These are phyloP conservation scores for Leptocoma aspasia DNA, from an alignment of 2,113 vertebrate species.

Conservation along the genomic window DNA sequence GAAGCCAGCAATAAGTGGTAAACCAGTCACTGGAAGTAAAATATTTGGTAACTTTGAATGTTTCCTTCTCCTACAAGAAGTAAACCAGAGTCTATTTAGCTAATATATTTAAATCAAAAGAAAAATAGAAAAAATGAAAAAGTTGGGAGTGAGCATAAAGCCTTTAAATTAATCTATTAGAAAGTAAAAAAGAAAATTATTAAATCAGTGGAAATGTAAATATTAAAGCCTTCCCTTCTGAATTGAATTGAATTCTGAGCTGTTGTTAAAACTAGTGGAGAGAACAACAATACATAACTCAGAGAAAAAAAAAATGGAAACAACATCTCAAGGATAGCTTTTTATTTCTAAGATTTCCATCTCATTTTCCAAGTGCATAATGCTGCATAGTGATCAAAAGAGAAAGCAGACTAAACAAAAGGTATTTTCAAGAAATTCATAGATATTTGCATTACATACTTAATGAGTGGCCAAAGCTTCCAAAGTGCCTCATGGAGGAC, in stretches of 20 bases:
- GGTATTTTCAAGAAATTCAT: neutral
- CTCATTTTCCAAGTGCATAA: conserved; percentile 31
- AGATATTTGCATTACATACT: conserved; percentile 10
- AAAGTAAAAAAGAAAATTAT: conserved; percentile 2
- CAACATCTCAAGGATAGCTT: neutral
- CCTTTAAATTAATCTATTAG: conserved; percentile 36
- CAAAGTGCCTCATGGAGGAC: neutral
- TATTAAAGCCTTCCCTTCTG: neutral
- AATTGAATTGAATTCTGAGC: neutral
- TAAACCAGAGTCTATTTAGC: neutral
- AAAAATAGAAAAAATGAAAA: conserved; percentile 4
- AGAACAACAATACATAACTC: neutral
- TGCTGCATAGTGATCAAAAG: conserved; percentile 31
- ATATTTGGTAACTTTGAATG: conserved; percentile 16
- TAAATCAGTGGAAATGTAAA: conserved; percentile 5
- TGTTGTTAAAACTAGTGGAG: neutral
- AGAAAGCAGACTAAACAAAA: conserved; percentile 23
- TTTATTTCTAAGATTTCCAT: conserved; percentile 11
- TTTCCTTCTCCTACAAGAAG: neutral
- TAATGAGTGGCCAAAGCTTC: neutral
- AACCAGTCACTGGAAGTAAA: conserved; percentile 51
- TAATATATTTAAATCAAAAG: neutral
- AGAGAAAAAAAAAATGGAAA: neutral
- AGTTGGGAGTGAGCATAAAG: neutral
- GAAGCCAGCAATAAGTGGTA: conserved; percentile 32